Percentiles rank a stretch among this genome's conserved stretches.
These are phyloP conservation scores for Ptychoptera albimana DNA, from an alignment of 2,888 invertebrate species.

Conservation along the genomic window DNA sequence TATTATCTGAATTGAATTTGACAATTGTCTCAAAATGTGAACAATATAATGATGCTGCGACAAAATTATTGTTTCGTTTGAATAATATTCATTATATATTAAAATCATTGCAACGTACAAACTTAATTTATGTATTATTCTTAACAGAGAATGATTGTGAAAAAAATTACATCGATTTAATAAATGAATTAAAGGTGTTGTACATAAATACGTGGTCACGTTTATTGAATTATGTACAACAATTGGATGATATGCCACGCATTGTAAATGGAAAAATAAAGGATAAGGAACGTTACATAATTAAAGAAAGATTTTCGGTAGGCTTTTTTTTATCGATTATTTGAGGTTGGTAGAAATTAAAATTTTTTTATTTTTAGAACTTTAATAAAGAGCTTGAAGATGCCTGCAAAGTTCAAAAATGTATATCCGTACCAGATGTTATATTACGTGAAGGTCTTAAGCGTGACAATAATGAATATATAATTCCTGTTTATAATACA, in stretches of 20 bases:
- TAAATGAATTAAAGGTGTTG: constrained; percentile 56
- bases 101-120: constrained; percentile 78
- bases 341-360: neutral
- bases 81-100: constrained; percentile 92
- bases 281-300: constrained; percentile 69
- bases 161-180: constrained; percentile 71
- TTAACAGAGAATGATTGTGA: constrained; percentile 76
- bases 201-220: constrained; percentile 61
- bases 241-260: constrained; percentile 51
- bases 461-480: constrained; percentile 74
- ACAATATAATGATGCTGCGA: constrained; percentile 70
- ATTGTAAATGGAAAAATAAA: constrained; percentile 54
- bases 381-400: constrained; percentile 96
- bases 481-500: constrained; percentile 70
- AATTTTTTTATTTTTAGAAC: constrained; percentile 38
- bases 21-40: constrained; percentile 84
- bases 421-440: constrained; percentile 85
- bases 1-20: constrained; percentile 76
- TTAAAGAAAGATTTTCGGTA: constrained; percentile 82
- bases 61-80: constrained; percentile 77
- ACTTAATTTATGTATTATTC: constrained; percentile 63
- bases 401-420: constrained; percentile 63
- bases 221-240: constrained; percentile 54
- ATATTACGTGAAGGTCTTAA: constrained; percentile 78
- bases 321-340: constrained; percentile 20